These are phyloP conservation scores for Amiota mariae DNA, from an alignment of 2,888 invertebrate species.

Conservation along the genomic window DNA sequence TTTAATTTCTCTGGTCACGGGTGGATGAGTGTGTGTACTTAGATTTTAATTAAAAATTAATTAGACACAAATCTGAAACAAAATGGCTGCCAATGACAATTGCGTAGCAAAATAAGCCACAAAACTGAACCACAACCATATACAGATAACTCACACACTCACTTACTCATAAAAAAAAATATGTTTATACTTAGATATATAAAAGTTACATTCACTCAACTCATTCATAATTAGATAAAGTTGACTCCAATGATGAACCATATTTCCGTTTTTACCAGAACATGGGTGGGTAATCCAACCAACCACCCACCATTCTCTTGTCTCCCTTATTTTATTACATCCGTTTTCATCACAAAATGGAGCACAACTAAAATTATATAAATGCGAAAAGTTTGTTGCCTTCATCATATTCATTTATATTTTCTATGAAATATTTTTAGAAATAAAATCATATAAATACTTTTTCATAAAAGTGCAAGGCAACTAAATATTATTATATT, in stretches of 20 bases:
- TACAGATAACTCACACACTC: too few species aligned
- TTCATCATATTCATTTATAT: slow-evolving; percentile 1
- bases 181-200: too few species aligned
- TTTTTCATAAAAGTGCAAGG: too few species aligned
- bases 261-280: neutral
- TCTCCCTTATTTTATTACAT: too few species aligned
- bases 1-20: too few species aligned
- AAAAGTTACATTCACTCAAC: neutral
- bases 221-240: slow-evolving; percentile 24
- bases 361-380: neutral
- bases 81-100: slow-evolving; percentile 24
- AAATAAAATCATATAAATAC: too few species aligned
- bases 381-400: slow-evolving; percentile 17
- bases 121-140: neutral
- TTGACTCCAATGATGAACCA: neutral
- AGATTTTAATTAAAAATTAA: slow-evolving; percentile 19
- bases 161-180: neutral
- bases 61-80: slow-evolving; percentile 10
- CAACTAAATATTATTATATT: too few species aligned
- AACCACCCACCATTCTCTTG: too few species aligned
- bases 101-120: neutral
- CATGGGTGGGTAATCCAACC: neutral
- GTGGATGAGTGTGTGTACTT: neutral
- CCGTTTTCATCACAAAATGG: neutral
- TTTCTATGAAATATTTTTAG: neutral